These are phyloP conservation scores for Apomyelois bistriatella DNA, from an alignment of 2,888 invertebrate genomes.

Conservation along the genomic window DNA sequence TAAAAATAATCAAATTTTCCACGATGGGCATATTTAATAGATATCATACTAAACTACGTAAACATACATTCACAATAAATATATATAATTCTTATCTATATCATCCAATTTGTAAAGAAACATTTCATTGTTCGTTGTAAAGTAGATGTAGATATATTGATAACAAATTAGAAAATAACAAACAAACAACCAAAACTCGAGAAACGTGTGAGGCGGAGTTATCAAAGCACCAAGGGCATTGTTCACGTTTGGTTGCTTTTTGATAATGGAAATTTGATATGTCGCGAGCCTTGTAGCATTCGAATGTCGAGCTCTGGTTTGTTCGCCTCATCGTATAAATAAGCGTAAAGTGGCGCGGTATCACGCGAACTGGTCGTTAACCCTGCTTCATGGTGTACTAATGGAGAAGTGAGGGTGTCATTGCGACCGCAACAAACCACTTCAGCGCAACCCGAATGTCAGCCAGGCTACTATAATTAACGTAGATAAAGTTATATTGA, in stretches of 20 bases:
- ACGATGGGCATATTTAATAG: no score
- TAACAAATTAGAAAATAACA: not conserved
- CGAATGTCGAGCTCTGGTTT: conserved; percentile 58
- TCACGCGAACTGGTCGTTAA: conserved; percentile 75
- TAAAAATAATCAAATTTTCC: no score
- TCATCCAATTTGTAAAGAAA: no score
- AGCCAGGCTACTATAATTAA: conserved; percentile 56
- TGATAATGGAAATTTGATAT: conserved; percentile 74
- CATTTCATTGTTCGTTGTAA: no score
- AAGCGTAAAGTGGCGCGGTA: conserved; percentile 64
- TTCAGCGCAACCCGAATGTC: conserved; percentile 46
- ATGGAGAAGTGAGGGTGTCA: conserved; percentile 69
- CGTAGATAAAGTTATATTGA: conserved; percentile 21
- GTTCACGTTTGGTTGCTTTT: conserved; percentile 33
- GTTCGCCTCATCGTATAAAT: conserved; percentile 69
- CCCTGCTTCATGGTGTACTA: conserved; percentile 61
- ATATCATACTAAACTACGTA: no score
- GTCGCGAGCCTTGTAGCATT: conserved; percentile 58
- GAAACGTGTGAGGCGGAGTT: not conserved
- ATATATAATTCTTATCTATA: no score
- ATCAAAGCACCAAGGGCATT: conserved; percentile 15
- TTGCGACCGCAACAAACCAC: conserved; percentile 59
- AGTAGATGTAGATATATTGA: no score
- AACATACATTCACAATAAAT: no score
- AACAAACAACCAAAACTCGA: not conserved